Evolutionary conservation across 2,888 invertebrate species (phyloP).

Genomic region (Gnatocerus cornutus): DNA sequence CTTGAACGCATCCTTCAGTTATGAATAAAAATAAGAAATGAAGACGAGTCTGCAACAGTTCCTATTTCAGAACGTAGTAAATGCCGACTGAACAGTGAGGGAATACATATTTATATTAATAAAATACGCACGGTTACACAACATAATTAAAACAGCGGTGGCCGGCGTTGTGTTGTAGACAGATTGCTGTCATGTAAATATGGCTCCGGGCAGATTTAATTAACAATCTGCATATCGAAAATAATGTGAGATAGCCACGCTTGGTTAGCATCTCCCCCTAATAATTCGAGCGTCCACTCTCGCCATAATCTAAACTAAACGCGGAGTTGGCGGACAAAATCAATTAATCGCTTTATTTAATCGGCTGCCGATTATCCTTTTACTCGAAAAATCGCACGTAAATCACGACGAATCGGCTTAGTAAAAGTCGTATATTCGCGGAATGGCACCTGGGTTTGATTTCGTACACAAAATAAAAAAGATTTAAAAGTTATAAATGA

Average conservation of each 20-base stretch:
- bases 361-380: constrained; percentile 31
- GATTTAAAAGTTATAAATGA: constrained; percentile 67
- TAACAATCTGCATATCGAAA: constrained; percentile 72
- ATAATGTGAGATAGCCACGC: constrained; percentile 69
- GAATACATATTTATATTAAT: constrained; percentile 68
- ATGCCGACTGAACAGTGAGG: constrained; percentile 28
- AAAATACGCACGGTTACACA: constrained; percentile 70
- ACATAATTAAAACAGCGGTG: constrained; percentile 69
- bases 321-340: constrained; percentile 28
- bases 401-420: constrained; percentile 43
- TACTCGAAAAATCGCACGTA: constrained; percentile 51
- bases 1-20: no score
- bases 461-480: constrained; percentile 64
- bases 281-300: constrained; percentile 37
- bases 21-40: no score
- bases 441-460: constrained; percentile 66
- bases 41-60: background rate
- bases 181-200: constrained; percentile 72
- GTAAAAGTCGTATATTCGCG: constrained; percentile 58
- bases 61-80: background rate
- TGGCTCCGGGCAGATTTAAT: constrained; percentile 71
- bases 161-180: constrained; percentile 68
- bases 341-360: constrained; percentile 43
- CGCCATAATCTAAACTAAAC: constrained; percentile 33
- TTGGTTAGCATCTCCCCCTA: constrained; percentile 65